Base-by-base conservation (phyloP, 2,797 vertebrate genomes). In the Sebastes diploproa region DNA sequence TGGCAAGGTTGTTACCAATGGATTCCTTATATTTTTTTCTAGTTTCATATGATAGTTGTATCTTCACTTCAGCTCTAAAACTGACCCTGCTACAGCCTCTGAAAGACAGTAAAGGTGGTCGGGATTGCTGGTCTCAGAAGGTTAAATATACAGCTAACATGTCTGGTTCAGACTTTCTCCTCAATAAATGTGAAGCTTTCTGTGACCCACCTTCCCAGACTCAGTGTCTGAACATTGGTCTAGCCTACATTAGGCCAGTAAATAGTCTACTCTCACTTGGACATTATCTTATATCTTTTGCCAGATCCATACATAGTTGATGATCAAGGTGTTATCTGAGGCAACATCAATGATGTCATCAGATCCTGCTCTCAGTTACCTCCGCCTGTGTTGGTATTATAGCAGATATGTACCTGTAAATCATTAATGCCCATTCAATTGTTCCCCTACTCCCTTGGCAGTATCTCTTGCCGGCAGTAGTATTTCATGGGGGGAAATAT, bases 381-480 rank as follows among this genome's bases (percentile, higher is more conserved):
- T 87, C 81, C 71, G 87, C 89, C 93, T 88, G 90, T 93, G 89
- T 93, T 95, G 92, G 92, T 93, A 94, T 95, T 94, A 95, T 93
- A 88, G 85, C 85, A 95, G 92, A 94, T 95, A 95, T 95, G 94
- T 95, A 94, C 74, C 77, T 87, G 82, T 95, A 82, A 95, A 96
- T 95, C 88, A 92, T 95, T 95, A 91, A 96, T 94, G 90, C 77
- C 81, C 83, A 78, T 86, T 91, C 92, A 93, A 93, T 93, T 94
- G 91, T 94, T 88, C 89, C 82, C 88, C 74, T 52, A 75, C 87
- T 89, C 77, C 73, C 78, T 82, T 86, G 83, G 89, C 91, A 81
- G 89, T 92, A 90, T 93, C 89, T 91, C 86, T 86, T 92, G 89
- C 90, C 62, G 74, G 85, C 88, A 89, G 89, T 84, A 92, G 85